Evolutionary conservation across 2,113 vertebrate species (phyloP).

Genomic region (Vidua chalybeata): DNA sequence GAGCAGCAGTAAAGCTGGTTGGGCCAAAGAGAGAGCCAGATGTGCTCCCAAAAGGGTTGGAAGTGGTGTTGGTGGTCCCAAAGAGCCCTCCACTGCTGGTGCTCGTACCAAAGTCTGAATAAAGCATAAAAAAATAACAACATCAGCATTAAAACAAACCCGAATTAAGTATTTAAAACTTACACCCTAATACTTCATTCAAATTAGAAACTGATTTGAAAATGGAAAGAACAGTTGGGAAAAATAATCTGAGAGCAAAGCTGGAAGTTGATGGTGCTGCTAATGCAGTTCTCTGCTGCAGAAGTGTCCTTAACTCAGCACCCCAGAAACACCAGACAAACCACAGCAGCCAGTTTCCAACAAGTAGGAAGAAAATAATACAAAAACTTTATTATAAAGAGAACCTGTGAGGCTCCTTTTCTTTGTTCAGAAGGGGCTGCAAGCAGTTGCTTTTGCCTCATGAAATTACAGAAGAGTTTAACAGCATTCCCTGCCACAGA

Average conservation of each 20-base stretch:
- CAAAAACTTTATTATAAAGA: rapidly evolving
- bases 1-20: slow-evolving; percentile 85
- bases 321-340: not conserved
- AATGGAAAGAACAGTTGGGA: not conserved
- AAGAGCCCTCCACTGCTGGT: slow-evolving; percentile 92
- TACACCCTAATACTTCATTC: not conserved
- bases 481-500: not conserved
- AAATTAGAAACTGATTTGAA: not conserved
- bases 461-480: not conserved
- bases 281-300: not conserved
- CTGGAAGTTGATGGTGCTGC: not conserved
- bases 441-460: not conserved
- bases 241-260: not conserved
- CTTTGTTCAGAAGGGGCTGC: not conserved
- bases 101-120: slow-evolving; percentile 89
- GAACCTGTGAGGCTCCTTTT: rapidly evolving
- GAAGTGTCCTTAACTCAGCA: not conserved
- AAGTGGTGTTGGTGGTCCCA: slow-evolving; percentile 89
- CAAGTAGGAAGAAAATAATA: rapidly evolving
- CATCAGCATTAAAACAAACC: not conserved
- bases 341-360: not conserved
- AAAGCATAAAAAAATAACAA: not conserved
- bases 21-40: slow-evolving; percentile 89
- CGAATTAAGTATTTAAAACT: not conserved
- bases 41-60: slow-evolving; percentile 90